Conservation (phyloP, 2,113 vertebrate genomes). For the Strix uralensis region DNA sequence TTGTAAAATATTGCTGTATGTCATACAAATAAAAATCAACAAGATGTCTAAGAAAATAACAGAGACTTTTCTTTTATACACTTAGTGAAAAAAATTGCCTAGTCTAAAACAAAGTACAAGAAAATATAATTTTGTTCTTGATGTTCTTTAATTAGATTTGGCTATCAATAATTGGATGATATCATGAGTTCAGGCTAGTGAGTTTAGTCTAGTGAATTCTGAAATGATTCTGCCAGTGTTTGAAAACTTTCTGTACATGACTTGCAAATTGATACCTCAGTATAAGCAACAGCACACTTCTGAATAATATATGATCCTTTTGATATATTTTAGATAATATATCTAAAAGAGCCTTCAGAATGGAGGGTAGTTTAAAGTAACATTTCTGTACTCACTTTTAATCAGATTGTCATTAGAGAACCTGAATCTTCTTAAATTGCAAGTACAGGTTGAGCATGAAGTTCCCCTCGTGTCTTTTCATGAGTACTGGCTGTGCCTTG, state of each 20-base stretch:
- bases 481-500: not conserved
- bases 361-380: not conserved
- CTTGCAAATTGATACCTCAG: constrained; percentile 15
- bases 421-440: not conserved
- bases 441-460: not conserved
- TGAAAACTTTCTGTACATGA: constrained; percentile 14
- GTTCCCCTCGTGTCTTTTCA: not conserved
- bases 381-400: not conserved
- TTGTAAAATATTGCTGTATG: not conserved
- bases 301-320: constrained; percentile 21
- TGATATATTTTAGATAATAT: not conserved
- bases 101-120: not conserved
- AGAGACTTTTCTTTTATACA: not conserved
- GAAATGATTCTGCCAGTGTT: constrained; percentile 37
- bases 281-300: constrained; percentile 20
- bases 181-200: not conserved
- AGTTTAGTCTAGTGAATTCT: constrained; percentile 8
- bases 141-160: not conserved
- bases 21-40: not conserved
- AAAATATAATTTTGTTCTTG: not conserved
- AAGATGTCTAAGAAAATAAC: not conserved
- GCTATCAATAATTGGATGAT: not conserved
- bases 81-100: not conserved
- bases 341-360: constrained; percentile 14
- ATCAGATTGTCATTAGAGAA: not conserved